Base-by-base conservation (phyloP, 2,113 vertebrate genomes). In the Sisor rabdophorus region DNA sequence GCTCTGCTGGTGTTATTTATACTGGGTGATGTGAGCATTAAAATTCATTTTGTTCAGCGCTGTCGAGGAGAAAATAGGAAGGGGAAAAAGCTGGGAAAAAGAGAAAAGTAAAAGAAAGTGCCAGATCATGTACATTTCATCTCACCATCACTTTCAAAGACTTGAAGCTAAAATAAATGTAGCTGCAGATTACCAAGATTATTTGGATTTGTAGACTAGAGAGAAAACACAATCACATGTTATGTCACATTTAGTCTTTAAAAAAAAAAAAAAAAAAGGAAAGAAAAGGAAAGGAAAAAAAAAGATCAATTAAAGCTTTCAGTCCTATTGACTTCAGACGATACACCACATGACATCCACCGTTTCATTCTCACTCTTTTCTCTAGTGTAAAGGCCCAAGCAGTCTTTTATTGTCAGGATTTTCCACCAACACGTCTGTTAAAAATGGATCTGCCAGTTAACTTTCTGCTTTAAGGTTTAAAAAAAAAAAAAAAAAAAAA, bases 241-340 rank as follows among this genome's bases (percentile, higher is more conserved):
- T 16, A 20, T 5, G 15, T 52, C 71, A 79, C 48, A 15, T 74
- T 69, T 44, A 11, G 53, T 44, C 61, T 65, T 24, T 59, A 72
- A 72, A 24, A 19, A 60, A 77, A 26, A n/a, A n/a, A n/a, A n/a
- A n/a, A n/a, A n/a, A n/a, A n/a, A n/a, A n/a, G n/a, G n/a, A n/a
- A n/a, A n/a, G n/a, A n/a, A n/a, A n/a, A n/a, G n/a, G n/a, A n/a
- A n/a, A n/a, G n/a, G n/a, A n/a, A n/a, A n/a, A n/a, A n/a, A 61
- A 16, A 54, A 11, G 47, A 72, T 71, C 72, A 80, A 80, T 77
- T 74, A 64, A 78, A 78, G 2, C 22, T 44, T 44, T 48, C 11
- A 13, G 58, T 65, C n/a, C 3, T 26, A 65, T 54, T 4, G 44
- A 60, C 47, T 36, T 17, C 50, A 22, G 8, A 22, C 0, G 5